Evolutionary conservation across 2,888 invertebrate genomes (phyloP).

Genomic region (Ptychoptera albimana): DNA sequence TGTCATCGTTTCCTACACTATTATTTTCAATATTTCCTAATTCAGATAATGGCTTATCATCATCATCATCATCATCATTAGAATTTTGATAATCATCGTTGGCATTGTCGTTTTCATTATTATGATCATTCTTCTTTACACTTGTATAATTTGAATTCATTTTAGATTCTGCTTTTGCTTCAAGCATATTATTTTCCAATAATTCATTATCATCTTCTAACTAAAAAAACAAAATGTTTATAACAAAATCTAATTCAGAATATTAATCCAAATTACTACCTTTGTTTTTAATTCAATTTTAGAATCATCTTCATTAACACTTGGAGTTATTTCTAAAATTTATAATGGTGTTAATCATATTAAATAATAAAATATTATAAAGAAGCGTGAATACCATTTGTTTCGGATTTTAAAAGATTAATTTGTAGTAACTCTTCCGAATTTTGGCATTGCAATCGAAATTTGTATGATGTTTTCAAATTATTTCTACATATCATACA

Average conservation of each 20-base stretch:
- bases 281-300: no score
- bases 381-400: no score
- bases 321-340: no score
- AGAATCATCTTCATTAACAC: no score
- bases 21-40: background rate
- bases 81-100: background rate
- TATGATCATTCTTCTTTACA: background rate
- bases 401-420: background rate
- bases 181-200: background rate
- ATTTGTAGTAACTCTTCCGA: background rate
- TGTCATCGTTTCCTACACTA: background rate
- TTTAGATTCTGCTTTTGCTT: background rate
- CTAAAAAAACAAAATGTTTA: background rate
- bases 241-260: background rate
- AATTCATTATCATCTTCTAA: background rate
- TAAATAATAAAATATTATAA: no score
- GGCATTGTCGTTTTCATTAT: background rate
- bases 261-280: no score
- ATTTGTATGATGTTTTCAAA: background rate
- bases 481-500: background rate
- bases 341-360: no score
- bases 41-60: conserved; percentile 1
- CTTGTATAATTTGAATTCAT: background rate
- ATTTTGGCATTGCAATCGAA: background rate
- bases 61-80: conserved; percentile 2